phyloP scores from a whole-genome alignment of 2,888 invertebrate genomes.

The Bombyx huttoni region DNA sequence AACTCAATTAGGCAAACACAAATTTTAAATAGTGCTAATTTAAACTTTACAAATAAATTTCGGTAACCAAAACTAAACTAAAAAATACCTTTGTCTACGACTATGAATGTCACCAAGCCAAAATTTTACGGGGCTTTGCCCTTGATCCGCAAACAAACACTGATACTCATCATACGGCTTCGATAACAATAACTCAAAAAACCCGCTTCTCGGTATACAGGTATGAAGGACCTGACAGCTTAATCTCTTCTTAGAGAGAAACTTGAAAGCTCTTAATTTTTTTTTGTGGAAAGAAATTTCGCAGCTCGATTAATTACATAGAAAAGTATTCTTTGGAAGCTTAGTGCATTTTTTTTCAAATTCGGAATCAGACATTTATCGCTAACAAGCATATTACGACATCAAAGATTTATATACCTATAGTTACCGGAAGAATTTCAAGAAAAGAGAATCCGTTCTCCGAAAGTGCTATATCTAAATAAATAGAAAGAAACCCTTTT shows the following conservation, averaged over 20 bases:
- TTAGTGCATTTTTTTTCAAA: background rate
- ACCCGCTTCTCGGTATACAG: background rate
- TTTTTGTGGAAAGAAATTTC: slow-evolving; percentile 23
- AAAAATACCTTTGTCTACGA: slow-evolving; percentile 1
- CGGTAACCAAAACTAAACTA: background rate
- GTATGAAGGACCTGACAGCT: slow-evolving; percentile 5
- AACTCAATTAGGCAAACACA: background rate
- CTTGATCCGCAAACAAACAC: background rate
- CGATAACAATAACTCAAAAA: slow-evolving; percentile 2
- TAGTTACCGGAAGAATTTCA: slow-evolving; percentile 10
- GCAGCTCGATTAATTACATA: slow-evolving; percentile 21
- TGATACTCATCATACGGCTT: slow-evolving; percentile 1
- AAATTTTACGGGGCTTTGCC: slow-evolving; percentile 22
- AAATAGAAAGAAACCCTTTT: background rate
- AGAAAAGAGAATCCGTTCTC: slow-evolving; percentile 19
- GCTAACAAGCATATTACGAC: background rate
- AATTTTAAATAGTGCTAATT: background rate
- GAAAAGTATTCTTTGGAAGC: background rate
- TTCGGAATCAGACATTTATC: background rate
- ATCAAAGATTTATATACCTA: slow-evolving; percentile 3
- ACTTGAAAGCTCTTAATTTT: slow-evolving; percentile 10
- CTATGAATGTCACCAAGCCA: slow-evolving; percentile 17
- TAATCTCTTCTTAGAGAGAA: slow-evolving; percentile 32
- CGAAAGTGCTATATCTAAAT: background rate
- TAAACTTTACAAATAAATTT: too few species aligned